A percentile compares a stretch with the other conserved stretches of the same genome.
Conservation (phyloP, 1,140 invertebrate genomes). For the Amyelois transitella region DNA sequence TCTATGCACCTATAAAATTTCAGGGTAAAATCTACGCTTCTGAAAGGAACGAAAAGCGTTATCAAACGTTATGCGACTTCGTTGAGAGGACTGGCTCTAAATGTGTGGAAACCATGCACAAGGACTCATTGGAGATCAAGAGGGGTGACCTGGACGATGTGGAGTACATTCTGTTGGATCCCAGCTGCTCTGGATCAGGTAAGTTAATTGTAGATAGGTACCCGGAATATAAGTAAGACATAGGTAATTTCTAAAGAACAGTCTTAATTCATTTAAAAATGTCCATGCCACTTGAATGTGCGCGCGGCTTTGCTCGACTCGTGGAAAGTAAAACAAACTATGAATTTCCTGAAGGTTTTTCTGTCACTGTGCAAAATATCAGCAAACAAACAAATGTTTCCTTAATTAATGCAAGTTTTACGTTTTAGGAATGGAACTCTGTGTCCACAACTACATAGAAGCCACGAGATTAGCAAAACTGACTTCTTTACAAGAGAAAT, state of each 20-base stretch:
- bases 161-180: conserved; percentile 95
- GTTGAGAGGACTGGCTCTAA: conserved; percentile 77
- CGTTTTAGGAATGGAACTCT: conserved; percentile 62
- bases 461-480: conserved; percentile 79
- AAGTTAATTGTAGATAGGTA: not conserved
- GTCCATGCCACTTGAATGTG: too few relatives aligned
- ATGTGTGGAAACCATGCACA: conserved; percentile 80
- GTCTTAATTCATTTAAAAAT: too few relatives aligned
- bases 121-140: conserved; percentile 83
- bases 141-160: conserved; percentile 80
- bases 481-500: conserved; percentile 87
- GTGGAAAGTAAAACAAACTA: too few relatives aligned
- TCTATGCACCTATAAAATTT: conserved; percentile 5
- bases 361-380: too few relatives aligned
- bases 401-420: not conserved
- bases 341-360: too few relatives aligned
- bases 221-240: too few relatives aligned
- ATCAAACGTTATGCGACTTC: conserved; percentile 78
- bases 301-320: too few relatives aligned
- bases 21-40: conserved; percentile 87
- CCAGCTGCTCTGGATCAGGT: conserved; percentile 96
- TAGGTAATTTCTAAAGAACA: too few relatives aligned
- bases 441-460: conserved; percentile 60
- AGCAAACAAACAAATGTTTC: too few relatives aligned
- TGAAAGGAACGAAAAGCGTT: conserved; percentile 83